phyloP scores from a whole-genome alignment of 2,888 invertebrate species.

The Dasysyrphus tricinctus region DNA sequence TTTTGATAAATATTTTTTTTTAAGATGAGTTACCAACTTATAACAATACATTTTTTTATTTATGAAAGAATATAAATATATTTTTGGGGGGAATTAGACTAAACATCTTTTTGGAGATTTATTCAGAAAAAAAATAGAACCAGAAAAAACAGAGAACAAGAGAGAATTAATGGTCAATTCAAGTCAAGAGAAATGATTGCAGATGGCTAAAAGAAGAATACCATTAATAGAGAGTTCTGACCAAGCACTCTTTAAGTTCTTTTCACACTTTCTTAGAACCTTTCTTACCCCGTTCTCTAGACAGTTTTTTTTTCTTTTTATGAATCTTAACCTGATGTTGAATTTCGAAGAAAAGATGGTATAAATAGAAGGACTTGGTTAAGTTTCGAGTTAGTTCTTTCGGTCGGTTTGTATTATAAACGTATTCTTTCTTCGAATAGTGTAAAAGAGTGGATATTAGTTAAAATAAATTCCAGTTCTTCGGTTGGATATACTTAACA shows the following conservation, averaged over 20 bases:
- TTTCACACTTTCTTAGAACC: slow-evolving; percentile 8
- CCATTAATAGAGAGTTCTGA: not conserved
- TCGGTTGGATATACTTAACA: slow-evolving; percentile 12
- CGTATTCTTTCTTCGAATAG: slow-evolving; percentile 25
- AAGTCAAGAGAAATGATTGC: slow-evolving; percentile 14
- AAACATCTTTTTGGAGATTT: not conserved
- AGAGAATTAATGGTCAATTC: not conserved
- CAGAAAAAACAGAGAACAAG: not conserved
- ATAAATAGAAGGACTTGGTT: slow-evolving; percentile 67
- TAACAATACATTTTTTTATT: not conserved
- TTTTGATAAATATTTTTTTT: too few species aligned
- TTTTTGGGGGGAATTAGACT: not conserved
- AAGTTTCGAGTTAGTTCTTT: slow-evolving; percentile 67
- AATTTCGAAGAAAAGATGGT: slow-evolving; percentile 50
- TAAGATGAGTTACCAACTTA: too few species aligned
- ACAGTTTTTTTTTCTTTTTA: not conserved
- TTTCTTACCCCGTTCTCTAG: slow-evolving; percentile 31
- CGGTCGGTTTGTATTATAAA: slow-evolving; percentile 63
- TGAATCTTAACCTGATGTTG: slow-evolving; percentile 17
- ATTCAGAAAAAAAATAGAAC: not conserved
- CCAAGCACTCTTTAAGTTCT: slow-evolving; percentile 8
- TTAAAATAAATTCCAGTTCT: not conserved
- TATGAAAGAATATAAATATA: not conserved
- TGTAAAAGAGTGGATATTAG: slow-evolving; percentile 34
- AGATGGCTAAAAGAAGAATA: slow-evolving; percentile 14